Percentiles rank a stretch among this genome's conserved stretches.
phyloP scores from a whole-genome alignment of 2,113 vertebrate genomes.

The Edolisoma coerulescens region DNA sequence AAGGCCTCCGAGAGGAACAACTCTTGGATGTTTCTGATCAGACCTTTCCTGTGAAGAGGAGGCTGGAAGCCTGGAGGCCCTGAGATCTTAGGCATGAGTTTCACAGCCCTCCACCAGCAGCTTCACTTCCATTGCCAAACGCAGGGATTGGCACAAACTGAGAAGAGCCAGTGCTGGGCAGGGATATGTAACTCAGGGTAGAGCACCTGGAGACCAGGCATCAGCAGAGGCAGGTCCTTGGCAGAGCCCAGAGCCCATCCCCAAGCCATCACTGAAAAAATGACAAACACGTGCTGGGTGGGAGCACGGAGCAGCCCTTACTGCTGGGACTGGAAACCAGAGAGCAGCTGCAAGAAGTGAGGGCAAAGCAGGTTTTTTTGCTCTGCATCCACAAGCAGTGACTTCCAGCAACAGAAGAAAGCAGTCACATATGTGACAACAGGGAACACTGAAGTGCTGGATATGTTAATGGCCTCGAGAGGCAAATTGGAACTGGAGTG shows the following conservation, averaged over 20 bases:
- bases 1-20: neutral
- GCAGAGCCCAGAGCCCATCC: neutral
- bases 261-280: rapidly evolving
- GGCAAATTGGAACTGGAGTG: neutral
- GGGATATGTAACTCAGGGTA: neutral
- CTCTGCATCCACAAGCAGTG: neutral
- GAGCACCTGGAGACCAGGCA: neutral
- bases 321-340: neutral
- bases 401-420: neutral
- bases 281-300: rapidly evolving
- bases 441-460: neutral
- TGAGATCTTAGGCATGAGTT: neutral
- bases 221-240: neutral
- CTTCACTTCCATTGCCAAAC: neutral
- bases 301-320: neutral
- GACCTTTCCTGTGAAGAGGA: neutral
- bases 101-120: neutral
- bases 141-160: neutral
- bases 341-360: neutral
- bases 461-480: rapidly evolving
- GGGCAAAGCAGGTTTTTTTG: neutral
- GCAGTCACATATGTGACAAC: neutral
- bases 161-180: neutral
- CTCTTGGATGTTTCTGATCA: neutral
- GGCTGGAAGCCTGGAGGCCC: neutral